These are phyloP conservation scores for Darevskia mixta DNA, from an alignment of 2,797 vertebrate species.

Conservation along the genomic window DNA sequence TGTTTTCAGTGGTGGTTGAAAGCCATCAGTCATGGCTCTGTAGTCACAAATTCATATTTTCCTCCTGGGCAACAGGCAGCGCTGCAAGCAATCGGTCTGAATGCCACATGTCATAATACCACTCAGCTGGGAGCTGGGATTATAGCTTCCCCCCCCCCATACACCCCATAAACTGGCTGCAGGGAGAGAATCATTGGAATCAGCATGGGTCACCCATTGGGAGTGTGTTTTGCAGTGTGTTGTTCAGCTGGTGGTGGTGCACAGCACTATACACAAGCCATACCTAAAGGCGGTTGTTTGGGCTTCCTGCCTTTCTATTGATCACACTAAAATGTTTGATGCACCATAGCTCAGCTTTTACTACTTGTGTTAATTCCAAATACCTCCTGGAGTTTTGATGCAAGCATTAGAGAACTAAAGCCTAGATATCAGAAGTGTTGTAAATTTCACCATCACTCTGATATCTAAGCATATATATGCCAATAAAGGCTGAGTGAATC, in stretches of 20 bases:
- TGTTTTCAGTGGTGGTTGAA: slow-evolving; percentile 16
- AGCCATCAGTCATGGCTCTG: not conserved
- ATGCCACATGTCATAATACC: not conserved
- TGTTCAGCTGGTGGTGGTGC: not conserved
- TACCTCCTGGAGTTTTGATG: not conserved
- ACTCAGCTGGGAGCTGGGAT: slow-evolving; percentile 22
- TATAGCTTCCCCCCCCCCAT: not conserved
- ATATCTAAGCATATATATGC: not conserved
- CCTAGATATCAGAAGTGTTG: not conserved
- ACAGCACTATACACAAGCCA: not conserved
- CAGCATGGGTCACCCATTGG: slow-evolving; percentile 1
- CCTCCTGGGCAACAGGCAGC: slow-evolving; percentile 19
- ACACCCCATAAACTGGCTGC: slow-evolving; percentile 1
- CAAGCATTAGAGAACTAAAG: not conserved
- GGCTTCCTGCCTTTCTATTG: not conserved
- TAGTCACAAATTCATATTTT: slow-evolving; percentile 25
- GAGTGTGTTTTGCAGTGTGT: not conserved
- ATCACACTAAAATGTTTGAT: not conserved
- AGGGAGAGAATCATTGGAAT: slow-evolving; percentile 3
- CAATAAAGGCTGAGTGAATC: not conserved
- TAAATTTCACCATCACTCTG: not conserved
- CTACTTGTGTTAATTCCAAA: not conserved
- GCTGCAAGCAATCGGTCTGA: not conserved
- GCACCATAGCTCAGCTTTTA: not conserved
- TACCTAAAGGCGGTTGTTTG: not conserved